Evolutionary conservation across 2,113 vertebrate species (phyloP), one percentile per base, ranked within the genome.

Genomic region (Excalfactoria chinensis): DNA sequence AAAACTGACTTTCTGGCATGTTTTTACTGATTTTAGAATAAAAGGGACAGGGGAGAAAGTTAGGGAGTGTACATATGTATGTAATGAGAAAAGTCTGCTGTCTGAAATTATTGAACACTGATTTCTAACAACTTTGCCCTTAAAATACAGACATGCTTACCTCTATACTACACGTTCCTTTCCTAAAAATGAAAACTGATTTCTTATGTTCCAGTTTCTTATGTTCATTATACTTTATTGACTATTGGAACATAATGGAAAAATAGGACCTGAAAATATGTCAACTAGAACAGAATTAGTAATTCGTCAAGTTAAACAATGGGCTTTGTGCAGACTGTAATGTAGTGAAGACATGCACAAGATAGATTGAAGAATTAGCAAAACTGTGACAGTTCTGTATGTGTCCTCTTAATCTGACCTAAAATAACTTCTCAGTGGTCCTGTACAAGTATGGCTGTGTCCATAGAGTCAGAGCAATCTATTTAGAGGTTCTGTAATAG

Each of bases 401-500:
- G 48, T 72, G 51, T 19, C 7, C 43, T 56, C 0, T 79, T 77
- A 83, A 41, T 69, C 43, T 35, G 41, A 79, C 49, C 18, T 89
- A 55, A 82, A 73, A 73, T 63, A 66, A 28, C 12, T 6, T 63
- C 43, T 68, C 30, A 62, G 40, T 53, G 49, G 40, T 19, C 16
- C 15, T 32, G 11, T 13, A 30, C 53, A 84, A 79, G 49, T 37
- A 63, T 13, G 17, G 28, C 13, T 58, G 4, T 85, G 48, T 20
- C 56, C 13, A 25, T 71, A 0, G 0, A 13, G 13, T 40, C 30
- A 19, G 35, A 89, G 35, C 58, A 37, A 25, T 30, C 19, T 72
- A 1, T 62, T 84, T 53, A 69, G 55, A 93, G 44, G 26, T 32
- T 21, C 7, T 67, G 13, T 26, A n/a, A 48, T 6, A 1, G n/a